Evolutionary conservation across 1,140 invertebrate species (phyloP), one percentile per base, ranked within the genome.

Genomic region (Ruditapes philippinarum): DNA sequence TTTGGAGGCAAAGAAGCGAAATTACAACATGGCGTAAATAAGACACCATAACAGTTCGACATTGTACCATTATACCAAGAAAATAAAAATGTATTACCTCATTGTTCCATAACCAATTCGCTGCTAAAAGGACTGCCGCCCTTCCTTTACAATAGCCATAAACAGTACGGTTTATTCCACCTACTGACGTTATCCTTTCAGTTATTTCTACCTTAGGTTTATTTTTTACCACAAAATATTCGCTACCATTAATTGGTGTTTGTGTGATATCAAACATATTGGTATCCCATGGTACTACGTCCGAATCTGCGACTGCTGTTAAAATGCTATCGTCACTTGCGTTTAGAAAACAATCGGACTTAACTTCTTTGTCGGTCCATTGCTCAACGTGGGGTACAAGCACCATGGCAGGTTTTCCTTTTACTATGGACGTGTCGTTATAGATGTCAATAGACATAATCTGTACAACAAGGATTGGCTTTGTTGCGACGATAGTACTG

Each of bases 401-500:
- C 4, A 78, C 36, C 85, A 88, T 88, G 3, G 76, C 36, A 36
- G 85, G 85, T 1, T 19, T 40, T 11, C 85, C 85, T 14, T 45
- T 68, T 5, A 84, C 81, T 40, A n/a, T 33, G 22, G 25, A 22
- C 42, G 87, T 57, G 3, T 76, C 31, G 31, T 83, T 83, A n/a
- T 82, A 89, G 28, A 89, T 49, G 33, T 89, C n/a, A 7, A 89
- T 19, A 5, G 68, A 76, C n/a, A 89, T 38, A 5, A 89, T n/a
- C 62, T 89, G 87, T 14, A 76, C 40, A 25, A 89, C 25, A 33
- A 76, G 28, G 31, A 81, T 38, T 3, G 87, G 87, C 14, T 81
- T 40, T 62, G 60, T 36, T 4, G 87, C 42, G 11, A 22, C 4
- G 19, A 89, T 49, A 3, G 5, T 31, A 22, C 42, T 57, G n/a